Evolutionary conservation across 1,140 invertebrate species (phyloP).

Genomic region (Sweltsa coloradensis): DNA sequence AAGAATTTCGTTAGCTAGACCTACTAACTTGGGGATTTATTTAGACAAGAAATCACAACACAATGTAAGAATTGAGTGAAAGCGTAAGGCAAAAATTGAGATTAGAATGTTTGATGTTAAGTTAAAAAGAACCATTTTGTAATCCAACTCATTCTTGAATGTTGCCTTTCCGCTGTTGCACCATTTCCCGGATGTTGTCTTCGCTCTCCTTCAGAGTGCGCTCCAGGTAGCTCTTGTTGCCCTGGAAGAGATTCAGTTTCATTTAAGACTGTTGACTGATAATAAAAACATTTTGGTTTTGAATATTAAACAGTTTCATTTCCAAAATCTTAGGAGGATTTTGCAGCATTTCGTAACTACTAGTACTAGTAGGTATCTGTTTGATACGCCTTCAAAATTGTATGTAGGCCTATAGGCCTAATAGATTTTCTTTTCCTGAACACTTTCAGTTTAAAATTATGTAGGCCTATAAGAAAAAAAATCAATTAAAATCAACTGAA

Average conservation of each 20-base stretch:
- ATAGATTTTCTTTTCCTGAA: background rate
- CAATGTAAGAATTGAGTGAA: no score
- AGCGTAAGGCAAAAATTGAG: no score
- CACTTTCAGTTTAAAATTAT: background rate
- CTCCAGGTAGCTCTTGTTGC: slow-evolving; percentile 62
- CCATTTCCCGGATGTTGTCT: slow-evolving; percentile 73
- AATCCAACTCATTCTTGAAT: background rate
- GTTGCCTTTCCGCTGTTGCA: slow-evolving; percentile 50
- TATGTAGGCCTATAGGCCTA: background rate
- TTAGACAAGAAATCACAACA: no score
- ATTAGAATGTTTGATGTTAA: no score
- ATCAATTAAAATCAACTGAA: no score
- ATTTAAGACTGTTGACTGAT: no score
- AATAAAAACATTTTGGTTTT: slow-evolving; percentile 7
- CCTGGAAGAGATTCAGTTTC: slow-evolving; percentile 37
- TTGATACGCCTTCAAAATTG: background rate
- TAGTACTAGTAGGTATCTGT: background rate
- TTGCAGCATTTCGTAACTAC: background rate
- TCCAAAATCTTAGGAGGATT: no score
- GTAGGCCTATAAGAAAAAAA: background rate
- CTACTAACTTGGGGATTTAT: no score
- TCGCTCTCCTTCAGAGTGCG: slow-evolving; percentile 70
- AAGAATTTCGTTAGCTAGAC: no score
- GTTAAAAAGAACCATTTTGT: no score
- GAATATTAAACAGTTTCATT: background rate